phyloP scores from a whole-genome alignment of 2,888 invertebrate species.

The Ommatoiulus sabulosus region DNA sequence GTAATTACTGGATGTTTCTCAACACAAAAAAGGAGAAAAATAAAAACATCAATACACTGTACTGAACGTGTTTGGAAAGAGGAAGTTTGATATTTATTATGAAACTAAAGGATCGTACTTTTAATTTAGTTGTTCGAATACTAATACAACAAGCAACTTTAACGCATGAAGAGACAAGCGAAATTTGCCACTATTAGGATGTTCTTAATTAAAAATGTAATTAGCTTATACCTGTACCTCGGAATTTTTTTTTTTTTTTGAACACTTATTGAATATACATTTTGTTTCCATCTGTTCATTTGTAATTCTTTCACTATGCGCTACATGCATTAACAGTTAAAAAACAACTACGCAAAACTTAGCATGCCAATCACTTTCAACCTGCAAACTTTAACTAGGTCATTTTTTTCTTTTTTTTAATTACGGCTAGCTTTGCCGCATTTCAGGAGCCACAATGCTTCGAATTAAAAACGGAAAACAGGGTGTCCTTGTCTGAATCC shows the following conservation, averaged over 20 bases:
- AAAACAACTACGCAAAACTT: background rate
- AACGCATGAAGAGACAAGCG: background rate
- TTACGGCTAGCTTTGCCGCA: background rate
- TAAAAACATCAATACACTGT: background rate
- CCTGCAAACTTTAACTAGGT: constrained; percentile 15
- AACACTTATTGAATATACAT: background rate
- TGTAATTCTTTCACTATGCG: background rate
- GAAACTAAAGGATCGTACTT: too few relatives aligned
- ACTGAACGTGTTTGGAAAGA: background rate
- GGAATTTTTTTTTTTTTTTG: background rate
- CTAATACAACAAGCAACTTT: background rate
- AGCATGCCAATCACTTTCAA: constrained; percentile 35
- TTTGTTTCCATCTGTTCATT: background rate
- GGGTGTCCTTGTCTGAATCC: constrained; percentile 40
- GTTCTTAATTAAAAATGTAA: constrained; percentile 1
- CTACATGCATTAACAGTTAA: background rate
- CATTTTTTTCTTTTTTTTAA: background rate
- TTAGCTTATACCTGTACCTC: background rate
- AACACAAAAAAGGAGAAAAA: background rate
- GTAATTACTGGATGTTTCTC: background rate
- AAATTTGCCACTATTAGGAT: background rate
- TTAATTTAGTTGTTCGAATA: too few relatives aligned
- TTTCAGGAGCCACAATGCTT: constrained; percentile 24
- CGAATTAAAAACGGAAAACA: constrained; percentile 6
- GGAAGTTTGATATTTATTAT: background rate